These are phyloP conservation scores for Melanostoma mellinum DNA, from an alignment of 2,888 invertebrate species.

Conservation along the genomic window DNA sequence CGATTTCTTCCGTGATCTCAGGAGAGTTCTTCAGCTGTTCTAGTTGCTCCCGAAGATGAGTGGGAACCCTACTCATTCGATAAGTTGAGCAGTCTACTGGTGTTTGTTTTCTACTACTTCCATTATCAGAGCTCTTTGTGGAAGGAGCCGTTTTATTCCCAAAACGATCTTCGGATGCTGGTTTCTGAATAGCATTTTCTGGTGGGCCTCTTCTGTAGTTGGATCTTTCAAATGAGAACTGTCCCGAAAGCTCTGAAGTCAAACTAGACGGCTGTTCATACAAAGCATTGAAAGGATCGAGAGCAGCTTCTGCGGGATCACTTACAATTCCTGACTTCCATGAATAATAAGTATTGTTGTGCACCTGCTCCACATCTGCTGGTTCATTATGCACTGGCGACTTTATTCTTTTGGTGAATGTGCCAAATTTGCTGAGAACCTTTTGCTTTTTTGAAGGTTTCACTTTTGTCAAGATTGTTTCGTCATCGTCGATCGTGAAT, in stretches of 20 bases:
- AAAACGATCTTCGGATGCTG: no score
- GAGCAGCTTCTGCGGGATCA: constrained; percentile 77
- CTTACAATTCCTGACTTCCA: constrained; percentile 79
- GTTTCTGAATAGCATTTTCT: no score
- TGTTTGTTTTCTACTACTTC: constrained; percentile 21
- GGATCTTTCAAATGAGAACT: background rate
- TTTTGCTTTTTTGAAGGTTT: constrained; percentile 79
- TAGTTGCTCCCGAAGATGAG: constrained; percentile 78
- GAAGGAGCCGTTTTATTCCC: no score
- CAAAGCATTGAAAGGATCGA: constrained; percentile 80
- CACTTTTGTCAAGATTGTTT: constrained; percentile 76
- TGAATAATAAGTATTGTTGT: constrained; percentile 76
- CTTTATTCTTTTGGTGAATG: constrained; percentile 80
- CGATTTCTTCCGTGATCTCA: constrained; percentile 74
- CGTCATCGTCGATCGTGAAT: constrained; percentile 78
- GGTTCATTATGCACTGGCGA: constrained; percentile 74
- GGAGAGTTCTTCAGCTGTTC: constrained; percentile 77
- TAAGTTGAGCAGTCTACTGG: constrained; percentile 79
- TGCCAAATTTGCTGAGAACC: constrained; percentile 80
- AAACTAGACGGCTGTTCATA: constrained; percentile 79
- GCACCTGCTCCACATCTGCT: constrained; percentile 2
- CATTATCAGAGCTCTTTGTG: background rate
- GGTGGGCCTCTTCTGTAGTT: no score
- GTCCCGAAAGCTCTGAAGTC: constrained; percentile 68
- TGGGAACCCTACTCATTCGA: constrained; percentile 78